Conservation (phyloP, 1,140 invertebrate genomes). For the Papilio machaon region DNA sequence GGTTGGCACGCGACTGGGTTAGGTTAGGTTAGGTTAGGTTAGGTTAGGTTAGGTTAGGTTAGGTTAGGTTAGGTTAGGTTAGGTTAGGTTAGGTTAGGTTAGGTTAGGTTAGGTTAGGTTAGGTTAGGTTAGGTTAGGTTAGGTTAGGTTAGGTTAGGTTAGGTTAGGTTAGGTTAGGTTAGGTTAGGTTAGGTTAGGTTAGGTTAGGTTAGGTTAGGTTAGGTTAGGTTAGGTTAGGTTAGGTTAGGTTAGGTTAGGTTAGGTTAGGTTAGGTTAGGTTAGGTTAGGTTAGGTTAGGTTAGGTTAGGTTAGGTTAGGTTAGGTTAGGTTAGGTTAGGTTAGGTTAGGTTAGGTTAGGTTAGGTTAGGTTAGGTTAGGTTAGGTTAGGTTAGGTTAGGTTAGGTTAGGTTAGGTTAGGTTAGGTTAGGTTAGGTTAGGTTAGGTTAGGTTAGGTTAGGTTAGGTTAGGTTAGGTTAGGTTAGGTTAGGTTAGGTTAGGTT, state of each 20-base stretch:
- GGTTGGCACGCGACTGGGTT: no score
- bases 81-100: not conserved
- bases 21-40: conserved; percentile 53
- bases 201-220: conserved; percentile 49
- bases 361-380: no score
- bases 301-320: no score
- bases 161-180: conserved; percentile 51
- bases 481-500: no score
- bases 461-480: no score
- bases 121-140: conserved; percentile 51
- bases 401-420: no score
- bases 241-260: conserved; percentile 37
- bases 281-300: no score
- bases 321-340: no score
- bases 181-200: conserved; percentile 51
- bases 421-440: no score
- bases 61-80: conserved; percentile 49
- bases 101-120: conserved; percentile 46
- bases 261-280: conserved; percentile 37
- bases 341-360: no score
- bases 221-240: conserved; percentile 35
- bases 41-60: conserved; percentile 53
- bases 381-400: no score
- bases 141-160: conserved; percentile 49
- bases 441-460: no score